Conservation (phyloP, 2,888 invertebrate species). For the Anthophora plumipes region DNA sequence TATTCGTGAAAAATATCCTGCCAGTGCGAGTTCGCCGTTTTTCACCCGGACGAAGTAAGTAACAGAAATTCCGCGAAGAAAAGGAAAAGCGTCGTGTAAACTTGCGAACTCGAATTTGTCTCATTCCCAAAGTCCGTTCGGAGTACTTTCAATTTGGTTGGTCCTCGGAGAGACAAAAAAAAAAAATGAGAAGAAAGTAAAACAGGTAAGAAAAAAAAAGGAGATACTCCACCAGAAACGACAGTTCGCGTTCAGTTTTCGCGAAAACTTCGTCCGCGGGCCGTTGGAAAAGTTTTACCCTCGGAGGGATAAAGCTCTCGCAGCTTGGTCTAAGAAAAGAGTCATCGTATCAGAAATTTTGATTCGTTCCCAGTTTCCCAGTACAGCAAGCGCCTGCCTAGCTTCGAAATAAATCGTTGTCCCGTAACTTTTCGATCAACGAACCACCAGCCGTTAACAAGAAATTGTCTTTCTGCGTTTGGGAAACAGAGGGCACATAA, state of each 20-base stretch:
- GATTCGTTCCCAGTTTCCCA: slow-evolving; percentile 45
- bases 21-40: neutral
- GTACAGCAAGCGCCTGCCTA: neutral
- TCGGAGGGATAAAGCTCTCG: slow-evolving; percentile 17
- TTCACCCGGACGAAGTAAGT: neutral
- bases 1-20: no score
- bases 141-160: neutral
- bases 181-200: neutral
- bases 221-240: neutral
- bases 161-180: neutral
- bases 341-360: slow-evolving; percentile 63
- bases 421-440: slow-evolving; percentile 53
- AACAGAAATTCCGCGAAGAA: neutral
- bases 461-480: slow-evolving; percentile 51
- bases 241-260: slow-evolving; percentile 25
- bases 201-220: neutral
- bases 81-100: neutral
- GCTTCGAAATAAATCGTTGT: slow-evolving; percentile 47
- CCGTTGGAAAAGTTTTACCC: slow-evolving; percentile 35
- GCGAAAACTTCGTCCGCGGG: neutral
- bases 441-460: slow-evolving; percentile 15
- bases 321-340: slow-evolving; percentile 37
- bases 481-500: slow-evolving; percentile 40
- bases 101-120: slow-evolving; percentile 19
- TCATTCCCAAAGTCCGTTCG: neutral